Percentiles rank a stretch among this genome's conserved stretches.
These are phyloP conservation scores for Heliconius hermathena DNA, from an alignment of 1,140 invertebrate species.

Conservation along the genomic window DNA sequence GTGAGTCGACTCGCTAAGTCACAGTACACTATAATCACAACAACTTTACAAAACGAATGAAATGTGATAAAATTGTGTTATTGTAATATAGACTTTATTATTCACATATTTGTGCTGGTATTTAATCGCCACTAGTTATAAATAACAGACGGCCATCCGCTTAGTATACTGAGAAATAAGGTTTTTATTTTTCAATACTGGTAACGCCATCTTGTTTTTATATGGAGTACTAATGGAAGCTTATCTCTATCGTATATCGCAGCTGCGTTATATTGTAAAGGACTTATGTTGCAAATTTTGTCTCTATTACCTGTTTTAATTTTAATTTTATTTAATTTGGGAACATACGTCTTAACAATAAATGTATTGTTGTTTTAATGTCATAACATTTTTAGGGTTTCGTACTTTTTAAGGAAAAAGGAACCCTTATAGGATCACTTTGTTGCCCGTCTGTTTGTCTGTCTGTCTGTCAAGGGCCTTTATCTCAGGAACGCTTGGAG, in stretches of 20 bases:
- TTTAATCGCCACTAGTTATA: neutral
- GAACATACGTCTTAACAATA: too few species aligned
- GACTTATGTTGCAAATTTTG: neutral
- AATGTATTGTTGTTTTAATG: too few species aligned
- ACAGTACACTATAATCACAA: conserved; percentile 54
- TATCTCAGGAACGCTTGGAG: too few species aligned
- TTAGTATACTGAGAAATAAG: conserved; percentile 12
- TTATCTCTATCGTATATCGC: neutral
- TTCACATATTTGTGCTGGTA: neutral
- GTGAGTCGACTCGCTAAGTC: conserved; percentile 63
- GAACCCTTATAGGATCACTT: too few species aligned
- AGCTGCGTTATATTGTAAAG: neutral
- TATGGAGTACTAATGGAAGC: neutral
- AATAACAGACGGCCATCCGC: neutral
- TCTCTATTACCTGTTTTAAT: too few species aligned
- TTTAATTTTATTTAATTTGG: too few species aligned
- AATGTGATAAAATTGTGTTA: neutral
- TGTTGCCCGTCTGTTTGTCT: too few species aligned
- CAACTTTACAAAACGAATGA: conserved; percentile 40
- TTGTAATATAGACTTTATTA: conserved; percentile 8
- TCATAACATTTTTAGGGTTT: too few species aligned
- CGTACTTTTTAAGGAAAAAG: too few species aligned
- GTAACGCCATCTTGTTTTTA: conserved; percentile 58
- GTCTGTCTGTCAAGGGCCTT: too few species aligned
- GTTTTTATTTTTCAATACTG: conserved; percentile 33